Percentiles rank a stretch among this genome's conserved stretches.
phyloP scores from a whole-genome alignment of 2,113 vertebrate genomes.

The Halcyon malimbica region DNA sequence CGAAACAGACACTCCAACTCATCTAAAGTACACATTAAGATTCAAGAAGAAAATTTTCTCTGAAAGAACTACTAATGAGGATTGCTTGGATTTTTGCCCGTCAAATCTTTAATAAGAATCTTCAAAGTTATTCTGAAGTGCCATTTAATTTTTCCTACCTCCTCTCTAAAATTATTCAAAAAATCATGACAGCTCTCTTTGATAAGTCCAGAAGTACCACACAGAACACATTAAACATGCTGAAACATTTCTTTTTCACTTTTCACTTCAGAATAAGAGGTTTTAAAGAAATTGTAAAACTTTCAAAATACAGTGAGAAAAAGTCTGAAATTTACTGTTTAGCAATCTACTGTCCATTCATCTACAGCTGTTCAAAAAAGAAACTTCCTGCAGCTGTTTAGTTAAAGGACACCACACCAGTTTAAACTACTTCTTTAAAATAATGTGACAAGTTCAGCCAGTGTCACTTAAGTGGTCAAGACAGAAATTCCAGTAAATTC shows the following conservation, averaged over 20 bases:
- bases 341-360: background rate
- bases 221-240: background rate
- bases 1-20: background rate
- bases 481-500: slow-evolving; percentile 27
- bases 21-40: background rate
- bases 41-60: background rate
- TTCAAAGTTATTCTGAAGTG: background rate
- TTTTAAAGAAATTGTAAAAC: background rate
- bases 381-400: background rate
- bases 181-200: background rate
- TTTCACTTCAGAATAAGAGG: background rate
- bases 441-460: background rate
- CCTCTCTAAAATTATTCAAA: background rate
- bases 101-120: slow-evolving; percentile 2
- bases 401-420: background rate
- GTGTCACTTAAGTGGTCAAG: background rate
- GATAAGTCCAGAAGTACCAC: background rate
- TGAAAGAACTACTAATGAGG: background rate
- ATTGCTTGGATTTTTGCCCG: slow-evolving; percentile 16
- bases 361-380: background rate
- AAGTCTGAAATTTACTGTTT: background rate
- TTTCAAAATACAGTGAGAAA: background rate
- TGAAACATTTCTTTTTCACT: background rate
- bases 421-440: background rate
- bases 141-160: background rate